Conservation (phyloP, 2,888 invertebrate genomes). For the Branchellion lobata region DNA sequence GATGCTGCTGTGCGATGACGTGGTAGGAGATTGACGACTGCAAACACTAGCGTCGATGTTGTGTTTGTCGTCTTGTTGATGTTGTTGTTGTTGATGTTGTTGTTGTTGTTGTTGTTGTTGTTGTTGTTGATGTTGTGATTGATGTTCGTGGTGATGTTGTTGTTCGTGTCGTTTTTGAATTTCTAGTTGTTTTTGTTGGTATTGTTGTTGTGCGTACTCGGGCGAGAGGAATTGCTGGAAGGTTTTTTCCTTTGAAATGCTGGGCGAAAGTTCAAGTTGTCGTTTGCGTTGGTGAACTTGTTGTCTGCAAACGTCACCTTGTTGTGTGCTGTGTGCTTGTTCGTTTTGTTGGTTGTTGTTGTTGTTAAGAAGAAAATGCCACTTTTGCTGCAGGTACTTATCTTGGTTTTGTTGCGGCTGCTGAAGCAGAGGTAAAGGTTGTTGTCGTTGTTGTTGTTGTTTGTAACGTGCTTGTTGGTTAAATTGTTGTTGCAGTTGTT, state of each 20-base stretch:
- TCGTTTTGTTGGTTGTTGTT: not conserved
- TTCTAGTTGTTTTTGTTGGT: not conserved
- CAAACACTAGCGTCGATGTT: not conserved
- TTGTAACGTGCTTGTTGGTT: not conserved
- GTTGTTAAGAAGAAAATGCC: not conserved
- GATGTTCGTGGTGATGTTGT: not conserved
- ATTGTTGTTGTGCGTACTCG: not conserved
- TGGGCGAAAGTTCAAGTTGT: not conserved
- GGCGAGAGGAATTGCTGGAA: not conserved
- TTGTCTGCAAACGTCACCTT: too few relatives aligned
- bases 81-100: slow-evolving; percentile 20
- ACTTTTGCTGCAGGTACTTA: not conserved
- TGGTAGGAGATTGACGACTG: not conserved
- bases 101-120: not conserved
- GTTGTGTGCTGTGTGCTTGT: not conserved
- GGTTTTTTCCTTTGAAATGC: not conserved
- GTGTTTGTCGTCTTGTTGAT: not conserved
- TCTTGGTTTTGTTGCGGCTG: not conserved
- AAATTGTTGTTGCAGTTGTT: too few relatives aligned
- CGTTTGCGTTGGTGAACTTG: not conserved
- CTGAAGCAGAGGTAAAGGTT: too few relatives aligned
- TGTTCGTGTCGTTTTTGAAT: not conserved
- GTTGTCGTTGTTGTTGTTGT: too few relatives aligned
- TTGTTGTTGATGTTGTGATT: too few relatives aligned
- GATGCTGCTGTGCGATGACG: not conserved